A percentile compares a stretch with the other conserved stretches of the same genome.
Evolutionary conservation across 2,888 invertebrate species (phyloP).

Genomic region (Endotricha flammealis): DNA sequence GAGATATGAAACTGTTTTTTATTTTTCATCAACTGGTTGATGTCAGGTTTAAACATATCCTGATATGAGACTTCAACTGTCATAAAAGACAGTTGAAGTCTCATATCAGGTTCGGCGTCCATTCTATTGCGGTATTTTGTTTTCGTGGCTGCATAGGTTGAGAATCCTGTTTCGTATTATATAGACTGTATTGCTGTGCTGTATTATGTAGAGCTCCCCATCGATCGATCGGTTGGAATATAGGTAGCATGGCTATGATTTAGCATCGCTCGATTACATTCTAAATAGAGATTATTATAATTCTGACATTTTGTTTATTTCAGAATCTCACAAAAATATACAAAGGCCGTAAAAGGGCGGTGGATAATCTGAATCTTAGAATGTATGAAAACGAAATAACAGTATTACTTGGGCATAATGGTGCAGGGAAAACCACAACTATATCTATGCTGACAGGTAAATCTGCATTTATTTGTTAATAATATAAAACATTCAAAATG

Average conservation of each 20-base stretch:
- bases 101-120: slow-evolving; percentile 28
- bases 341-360: slow-evolving; percentile 78
- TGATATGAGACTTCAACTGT: too few relatives aligned
- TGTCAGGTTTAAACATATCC: slow-evolving; percentile 28
- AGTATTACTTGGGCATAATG: slow-evolving; percentile 83
- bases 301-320: slow-evolving; percentile 42
- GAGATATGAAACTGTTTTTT: slow-evolving; percentile 23
- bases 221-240: too few relatives aligned
- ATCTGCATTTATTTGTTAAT: neutral
- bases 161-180: slow-evolving; percentile 28
- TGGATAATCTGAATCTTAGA: slow-evolving; percentile 84
- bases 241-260: too few relatives aligned
- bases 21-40: slow-evolving; percentile 26
- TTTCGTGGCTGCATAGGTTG: slow-evolving; percentile 23
- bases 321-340: slow-evolving; percentile 82
- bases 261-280: neutral
- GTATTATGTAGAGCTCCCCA: too few relatives aligned
- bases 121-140: slow-evolving; percentile 30
- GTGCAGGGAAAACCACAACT: slow-evolving; percentile 96
- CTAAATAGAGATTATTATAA: neutral
- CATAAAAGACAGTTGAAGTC: slow-evolving; percentile 26
- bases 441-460: slow-evolving; percentile 94
- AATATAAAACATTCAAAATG: too few relatives aligned
- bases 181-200: too few relatives aligned
- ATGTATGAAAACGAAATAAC: slow-evolving; percentile 95